These are phyloP conservation scores for Cettia cetti DNA, from an alignment of 2,113 vertebrate genomes.

Conservation along the genomic window DNA sequence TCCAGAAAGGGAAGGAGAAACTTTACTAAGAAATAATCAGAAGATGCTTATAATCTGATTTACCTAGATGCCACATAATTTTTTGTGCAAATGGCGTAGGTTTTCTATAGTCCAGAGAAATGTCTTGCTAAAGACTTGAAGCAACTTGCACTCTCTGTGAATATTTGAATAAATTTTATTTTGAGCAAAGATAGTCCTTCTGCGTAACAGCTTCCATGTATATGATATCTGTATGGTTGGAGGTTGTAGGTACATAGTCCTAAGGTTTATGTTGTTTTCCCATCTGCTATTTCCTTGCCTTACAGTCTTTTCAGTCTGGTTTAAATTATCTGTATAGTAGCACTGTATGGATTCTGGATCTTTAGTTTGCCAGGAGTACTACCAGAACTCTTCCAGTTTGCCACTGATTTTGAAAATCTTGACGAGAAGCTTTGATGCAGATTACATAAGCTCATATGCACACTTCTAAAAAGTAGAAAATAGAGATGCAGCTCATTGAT, in stretches of 20 bases:
- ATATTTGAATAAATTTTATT: background rate
- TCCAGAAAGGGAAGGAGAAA: background rate
- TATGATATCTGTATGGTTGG: background rate
- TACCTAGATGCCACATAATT: background rate
- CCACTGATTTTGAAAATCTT: background rate
- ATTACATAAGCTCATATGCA: background rate
- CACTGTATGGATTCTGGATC: background rate
- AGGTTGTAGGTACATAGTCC: background rate
- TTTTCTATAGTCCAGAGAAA: background rate
- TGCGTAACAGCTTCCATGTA: rapidly evolving
- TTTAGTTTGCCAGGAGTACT: background rate
- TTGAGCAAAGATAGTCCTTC: background rate
- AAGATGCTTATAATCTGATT: background rate
- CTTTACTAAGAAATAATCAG: background rate
- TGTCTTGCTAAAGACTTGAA: background rate
- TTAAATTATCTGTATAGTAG: background rate
- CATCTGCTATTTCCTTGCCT: background rate
- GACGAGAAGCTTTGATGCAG: background rate
- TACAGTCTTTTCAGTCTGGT: background rate
- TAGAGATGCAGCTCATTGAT: background rate
- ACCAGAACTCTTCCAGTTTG: background rate
- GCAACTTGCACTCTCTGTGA: background rate
- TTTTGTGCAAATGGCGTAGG: background rate
- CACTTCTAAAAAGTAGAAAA: background rate
- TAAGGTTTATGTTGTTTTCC: background rate